Base-by-base conservation (phyloP, 2,113 vertebrate genomes). In the Mola mola region DNA sequence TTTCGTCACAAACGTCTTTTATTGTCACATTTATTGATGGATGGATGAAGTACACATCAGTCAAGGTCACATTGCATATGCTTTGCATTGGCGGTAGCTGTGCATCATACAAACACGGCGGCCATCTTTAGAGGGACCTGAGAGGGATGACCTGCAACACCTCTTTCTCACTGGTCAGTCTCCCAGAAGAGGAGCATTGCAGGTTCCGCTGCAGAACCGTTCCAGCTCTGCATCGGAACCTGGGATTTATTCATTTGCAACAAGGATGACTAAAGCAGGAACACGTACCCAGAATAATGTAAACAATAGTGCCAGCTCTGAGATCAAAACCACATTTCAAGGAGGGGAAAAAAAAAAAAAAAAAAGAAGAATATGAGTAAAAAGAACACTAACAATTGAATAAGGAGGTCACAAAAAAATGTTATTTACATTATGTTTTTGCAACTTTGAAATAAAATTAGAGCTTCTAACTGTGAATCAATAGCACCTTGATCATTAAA, bases 111-210 rank as follows among this genome's bases (percentile, higher is more conserved):
- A 86, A 79, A 84, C 52, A 56, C 24, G 46, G 66, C 2, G 28
- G 59, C 53, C 64, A 61, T 78, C 43, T 74, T 85, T 66, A 65
- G 37, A 68, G 66, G 64, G 79, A 71, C 81, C 75, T 66, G 86
- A 88, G 89, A 91, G 90, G 86, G 88, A 89, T 89, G 91, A 87
- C 92, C 91, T 72, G 91, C 90, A 92, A 87, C 90, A 75, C 90
- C 86, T 89, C 86, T 72, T 77, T 81, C 44, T 85, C 63, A 66
- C 72, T 55, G 44, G 63, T 73, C 75, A 58, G 31, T 66, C 51
- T 72, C 53, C 68, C 43, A 72, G 60, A 79, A 31, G 72, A 63
- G 57, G 29, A 77, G 73, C 76, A 77, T 67, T 65, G 66, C 51
- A 74, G 66, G 73, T 74, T 69, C 9, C 16, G 40, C 67, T 25